Evolutionary conservation across 1,140 invertebrate species (phyloP), one percentile per base, ranked within the genome.

Genomic region (Notospermus geniculatus): DNA sequence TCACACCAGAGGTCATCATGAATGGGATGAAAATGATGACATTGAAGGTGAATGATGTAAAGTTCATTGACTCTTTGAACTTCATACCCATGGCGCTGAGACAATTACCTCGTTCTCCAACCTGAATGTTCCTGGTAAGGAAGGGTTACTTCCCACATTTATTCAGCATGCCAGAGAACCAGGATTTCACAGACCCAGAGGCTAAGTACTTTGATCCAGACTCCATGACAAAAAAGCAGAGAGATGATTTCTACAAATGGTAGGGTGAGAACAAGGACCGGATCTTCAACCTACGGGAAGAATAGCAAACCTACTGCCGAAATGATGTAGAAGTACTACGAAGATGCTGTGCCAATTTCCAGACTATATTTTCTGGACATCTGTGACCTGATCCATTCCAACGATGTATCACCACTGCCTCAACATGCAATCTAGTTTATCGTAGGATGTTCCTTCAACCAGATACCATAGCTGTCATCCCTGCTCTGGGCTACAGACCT

Each of bases 121-220:
- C 39, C 5, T 22, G 59, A n/a, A n/a, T n/a, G 7, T 15, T 25
- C 2, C 59, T 58, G 22, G 30, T 54, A 4, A 50, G 13, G 2
- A 65, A 62, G 39, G 64, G 64, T 53, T 59, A 65, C 45, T 65
- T 65, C 15, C 59, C 59, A 15, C 59, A 65, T 45, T 62, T 55
- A 9, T 66, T 66, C 23, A 62, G 59, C 53, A 62, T 29, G 11
- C 19, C 17, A n/a, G 32, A 58, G 9, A 61, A 65, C 23, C 41
- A 59, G 28, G 50, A 46, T 22, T 62, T 62, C 32, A 29, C 46
- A 17, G 64, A 57, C 7, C 64, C 64, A 5, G 56, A 43, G 1
- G 1, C 57, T 2, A 0, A 54, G 17, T 62, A 53, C 43, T 65
- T 62, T 36, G 60, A 58, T 2, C 19, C 22, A n/a, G 52, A 66